A percentile compares a stretch with the other conserved stretches of the same genome.
Conservation (phyloP, 2,797 vertebrate species). For the Sciurus carolinensis region DNA sequence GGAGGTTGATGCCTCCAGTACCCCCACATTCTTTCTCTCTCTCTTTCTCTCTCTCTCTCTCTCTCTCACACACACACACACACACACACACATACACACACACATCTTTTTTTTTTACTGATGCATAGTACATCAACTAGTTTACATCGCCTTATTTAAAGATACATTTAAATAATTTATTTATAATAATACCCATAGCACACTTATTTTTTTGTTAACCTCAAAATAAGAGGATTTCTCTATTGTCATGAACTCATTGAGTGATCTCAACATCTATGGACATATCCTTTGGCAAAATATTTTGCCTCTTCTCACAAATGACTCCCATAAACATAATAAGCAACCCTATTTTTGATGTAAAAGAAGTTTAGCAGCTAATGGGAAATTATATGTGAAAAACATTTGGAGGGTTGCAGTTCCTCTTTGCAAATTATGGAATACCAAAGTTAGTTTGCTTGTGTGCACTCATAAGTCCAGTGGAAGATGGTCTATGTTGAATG, state of each 20-base stretch:
- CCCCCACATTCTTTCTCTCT: not conserved
- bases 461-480: not conserved
- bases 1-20: not conserved
- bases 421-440: not conserved
- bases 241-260: not conserved
- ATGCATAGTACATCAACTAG: not conserved
- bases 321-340: not conserved
- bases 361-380: not conserved
- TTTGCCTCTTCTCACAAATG: not conserved
- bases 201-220: not conserved
- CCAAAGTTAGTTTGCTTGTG: not conserved
- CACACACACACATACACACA: no score
- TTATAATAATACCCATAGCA: not conserved
- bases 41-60: accelerated
- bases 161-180: not conserved
- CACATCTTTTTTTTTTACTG: not conserved
- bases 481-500: not conserved
- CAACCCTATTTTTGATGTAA: not conserved
- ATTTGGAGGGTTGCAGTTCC: not conserved
- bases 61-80: no score
- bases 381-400: not conserved
- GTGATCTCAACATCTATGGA: not conserved
- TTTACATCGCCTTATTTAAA: not conserved
- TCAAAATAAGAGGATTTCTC: not conserved
- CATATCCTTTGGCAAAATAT: not conserved